Base-by-base conservation (phyloP, 2,888 invertebrate genomes). In the Drosophila meridiana region DNA sequence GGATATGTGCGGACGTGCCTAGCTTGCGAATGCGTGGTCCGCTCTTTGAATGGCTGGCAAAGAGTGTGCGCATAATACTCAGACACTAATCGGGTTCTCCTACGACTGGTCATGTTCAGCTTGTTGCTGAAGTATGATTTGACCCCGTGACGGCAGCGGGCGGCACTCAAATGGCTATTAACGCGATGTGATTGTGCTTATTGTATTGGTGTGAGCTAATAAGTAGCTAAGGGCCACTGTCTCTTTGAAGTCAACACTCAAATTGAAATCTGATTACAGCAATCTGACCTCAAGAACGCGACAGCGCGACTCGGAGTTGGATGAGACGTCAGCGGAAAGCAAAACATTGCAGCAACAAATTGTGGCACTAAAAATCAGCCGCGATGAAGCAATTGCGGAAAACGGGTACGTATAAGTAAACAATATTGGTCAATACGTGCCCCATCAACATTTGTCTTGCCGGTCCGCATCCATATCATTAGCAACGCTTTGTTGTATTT, bases 351-450 rank as follows among this genome's bases (percentile, higher is more conserved):
- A 92, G 52, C 92, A 92, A 64, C 92, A 93, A 86, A 82, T 93
- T 56, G 82, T 83, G 61, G 91, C 91, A 64, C 83, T 93, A 40
- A 92, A 92, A 83, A 73, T 83, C 38, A 92, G 91, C 72, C 91
- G 92, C 70, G 93, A 93, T 79, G 90, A 92, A 77, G 91, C 92
- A 72, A 89, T 93, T 69, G 84, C 89, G 73, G 93, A 93, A 87
- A 93, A 93, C 84, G 82, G 92, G 93, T 93, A 80, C 84, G 90
- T 53, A 64, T 32, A 58, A 62, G 60, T 68, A 56, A 67, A 73
- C 55, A 57, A 53, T 79, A 73, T 70, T 82, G 69, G 64, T 55
- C 50, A 68, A 43, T 59, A 64, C 34, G 26, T 42, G 47, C 63
- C 66, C 26, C 43, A 57, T 26, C 20, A 67, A 53, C 66, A 78